These are phyloP conservation scores for Flexamia atlantica DNA, from an alignment of 2,888 invertebrate genomes.

Conservation along the genomic window DNA sequence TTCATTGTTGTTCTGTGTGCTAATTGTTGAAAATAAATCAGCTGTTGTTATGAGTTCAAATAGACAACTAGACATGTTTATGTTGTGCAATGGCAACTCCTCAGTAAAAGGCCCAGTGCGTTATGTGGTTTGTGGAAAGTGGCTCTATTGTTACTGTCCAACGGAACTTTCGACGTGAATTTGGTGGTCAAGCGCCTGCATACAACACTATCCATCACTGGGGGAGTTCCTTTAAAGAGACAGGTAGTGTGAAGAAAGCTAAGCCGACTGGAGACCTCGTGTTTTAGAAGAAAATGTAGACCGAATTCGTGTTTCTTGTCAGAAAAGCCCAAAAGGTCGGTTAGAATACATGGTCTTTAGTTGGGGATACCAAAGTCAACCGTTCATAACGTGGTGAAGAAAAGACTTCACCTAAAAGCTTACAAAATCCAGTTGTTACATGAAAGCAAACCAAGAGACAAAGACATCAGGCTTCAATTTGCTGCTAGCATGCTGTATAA, in stretches of 20 bases:
- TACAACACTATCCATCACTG: conserved; percentile 37
- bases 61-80: no score
- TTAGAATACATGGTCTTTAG: conserved; percentile 39
- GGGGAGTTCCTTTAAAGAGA: conserved; percentile 43
- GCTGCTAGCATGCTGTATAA: conserved; percentile 13
- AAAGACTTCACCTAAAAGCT: conserved; percentile 46
- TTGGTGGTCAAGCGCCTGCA: conserved; percentile 30
- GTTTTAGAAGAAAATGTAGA: conserved; percentile 47
- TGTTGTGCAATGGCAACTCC: not conserved
- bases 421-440: conserved; percentile 46
- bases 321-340: conserved; percentile 15
- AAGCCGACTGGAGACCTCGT: conserved; percentile 51
- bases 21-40: no score
- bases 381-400: conserved; percentile 41
- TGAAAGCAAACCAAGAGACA: conserved; percentile 38
- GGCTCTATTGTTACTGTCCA: conserved; percentile 7
- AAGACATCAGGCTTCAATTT: conserved; percentile 5
- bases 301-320: conserved; percentile 26
- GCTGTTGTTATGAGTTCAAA: no score
- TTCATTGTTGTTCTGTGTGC: no score
- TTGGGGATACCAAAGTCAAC: conserved; percentile 58
- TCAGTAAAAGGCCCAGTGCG: not conserved
- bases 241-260: conserved; percentile 36
- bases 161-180: conserved; percentile 33
- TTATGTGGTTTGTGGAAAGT: not conserved